Percentiles rank a stretch among this genome's conserved stretches.
phyloP scores from a whole-genome alignment of 2,797 vertebrate genomes.

The Lacerta agilis region DNA sequence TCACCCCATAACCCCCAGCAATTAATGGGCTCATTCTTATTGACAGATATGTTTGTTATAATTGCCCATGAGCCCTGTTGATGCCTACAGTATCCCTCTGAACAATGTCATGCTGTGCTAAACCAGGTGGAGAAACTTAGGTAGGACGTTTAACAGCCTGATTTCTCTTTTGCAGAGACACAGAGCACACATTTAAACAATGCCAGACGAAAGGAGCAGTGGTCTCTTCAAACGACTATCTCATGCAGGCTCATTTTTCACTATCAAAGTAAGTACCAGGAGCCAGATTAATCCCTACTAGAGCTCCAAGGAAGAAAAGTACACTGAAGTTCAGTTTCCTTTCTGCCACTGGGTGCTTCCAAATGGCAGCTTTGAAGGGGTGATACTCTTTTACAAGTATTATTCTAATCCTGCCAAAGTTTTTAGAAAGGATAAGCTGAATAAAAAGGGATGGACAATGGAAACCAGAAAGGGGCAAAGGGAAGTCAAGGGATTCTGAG shows the following conservation, averaged over 20 bases:
- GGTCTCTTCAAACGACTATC: accelerated
- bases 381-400: no score
- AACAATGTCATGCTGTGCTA: conserved; percentile 8
- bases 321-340: no score
- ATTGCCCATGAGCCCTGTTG: not conserved
- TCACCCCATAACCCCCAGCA: not conserved
- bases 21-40: no score
- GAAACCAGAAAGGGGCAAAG: no score
- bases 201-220: not conserved
- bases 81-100: conserved; percentile 2
- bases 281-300: accelerated
- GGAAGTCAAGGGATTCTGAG: no score
- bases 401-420: no score
- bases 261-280: conserved; percentile 58
- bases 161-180: conserved; percentile 42
- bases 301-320: not conserved
- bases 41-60: accelerated
- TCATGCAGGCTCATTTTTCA: conserved; percentile 57
- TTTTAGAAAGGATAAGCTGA: no score
- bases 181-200: conserved; percentile 8
- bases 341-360: no score
- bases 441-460: no score
- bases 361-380: no score
- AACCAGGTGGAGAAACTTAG: not conserved
- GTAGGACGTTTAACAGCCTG: not conserved